Evolutionary conservation across 2,888 invertebrate genomes (phyloP), one percentile per base, ranked within the genome.

Genomic region (Molanna angustata): DNA sequence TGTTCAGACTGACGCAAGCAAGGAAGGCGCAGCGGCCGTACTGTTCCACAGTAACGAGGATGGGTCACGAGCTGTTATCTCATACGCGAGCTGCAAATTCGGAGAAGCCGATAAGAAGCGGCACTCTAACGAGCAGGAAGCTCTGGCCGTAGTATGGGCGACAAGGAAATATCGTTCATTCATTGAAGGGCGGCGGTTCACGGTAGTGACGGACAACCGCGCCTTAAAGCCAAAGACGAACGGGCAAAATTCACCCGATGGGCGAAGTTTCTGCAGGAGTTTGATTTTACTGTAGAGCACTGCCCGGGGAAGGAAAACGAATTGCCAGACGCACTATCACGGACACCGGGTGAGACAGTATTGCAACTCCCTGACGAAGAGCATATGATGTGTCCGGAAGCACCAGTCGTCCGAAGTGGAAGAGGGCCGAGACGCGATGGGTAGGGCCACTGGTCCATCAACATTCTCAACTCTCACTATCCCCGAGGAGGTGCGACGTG

Each of bases 71-170:
- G 16, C 22, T 4, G 16, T 44, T 3, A 44, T 44, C 3, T 44
- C 31, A 3, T 44, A 44, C 31, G 17, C 16, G 2, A 44, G 44
- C 17, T n/a, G 22, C 9, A 22, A 35, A 1, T 21, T 33, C n/a
- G 4, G 2, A 4, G 7, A 14, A 16, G 13, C 37, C 1, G 35
- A 46, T 9, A 33, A 37, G 33, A 6, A n/a, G 20, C 35, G 7
- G 7, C 63, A 64, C 44, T 47, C 54, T 1, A 64, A 63, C 43
- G 62, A 64, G 33, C 61, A 60, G 40, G 63, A 64, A 45, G 61
- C 60, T 19, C 42, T 61, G 1, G 61, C 63, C 0, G 55, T 61
- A 1, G 47, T 64, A 4, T 64, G 61, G 63, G 62, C 60, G 2
- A 41, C 60, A 6, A 58, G 60, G 16, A 50, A 54, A 2, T 64